Percentiles rank a stretch among this genome's conserved stretches.
Conservation (phyloP, 1,140 invertebrate genomes). For the Charaxes varanes region DNA sequence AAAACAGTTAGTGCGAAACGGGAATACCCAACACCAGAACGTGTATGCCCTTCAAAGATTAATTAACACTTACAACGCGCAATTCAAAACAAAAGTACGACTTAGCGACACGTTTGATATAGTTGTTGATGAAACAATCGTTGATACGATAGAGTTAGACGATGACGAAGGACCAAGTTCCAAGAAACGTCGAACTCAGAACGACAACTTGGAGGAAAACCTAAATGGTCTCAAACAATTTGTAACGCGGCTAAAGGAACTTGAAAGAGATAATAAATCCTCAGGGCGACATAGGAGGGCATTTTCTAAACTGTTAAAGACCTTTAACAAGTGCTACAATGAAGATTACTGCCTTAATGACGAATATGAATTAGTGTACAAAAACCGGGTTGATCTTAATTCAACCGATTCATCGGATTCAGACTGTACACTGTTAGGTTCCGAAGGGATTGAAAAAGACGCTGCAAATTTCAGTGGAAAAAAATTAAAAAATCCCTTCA, state of each 20-base stretch:
- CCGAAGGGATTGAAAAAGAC: conserved; percentile 18
- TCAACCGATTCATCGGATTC: conserved; percentile 34
- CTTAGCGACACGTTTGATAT: conserved; percentile 39
- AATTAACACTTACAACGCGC: conserved; percentile 41
- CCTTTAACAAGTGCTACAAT: conserved; percentile 49
- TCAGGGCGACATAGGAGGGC: conserved; percentile 40
- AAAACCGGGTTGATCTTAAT: conserved; percentile 37
- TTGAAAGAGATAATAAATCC: conserved; percentile 32
- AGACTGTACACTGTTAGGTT: conserved; percentile 36
- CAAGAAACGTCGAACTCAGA: conserved; percentile 28
- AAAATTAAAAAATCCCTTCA: conserved; percentile 56
- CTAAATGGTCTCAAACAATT: conserved; percentile 31
- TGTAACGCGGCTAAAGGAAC: conserved; percentile 30
- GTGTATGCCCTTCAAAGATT: conserved; percentile 33
- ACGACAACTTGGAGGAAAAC: conserved; percentile 34
- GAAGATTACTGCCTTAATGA: conserved; percentile 44
- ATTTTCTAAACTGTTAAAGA: conserved; percentile 46
- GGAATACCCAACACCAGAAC: conserved; percentile 19
- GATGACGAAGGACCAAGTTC: conserved; percentile 36
- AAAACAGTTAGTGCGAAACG: conserved; percentile 26
- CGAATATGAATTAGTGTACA: conserved; percentile 39
- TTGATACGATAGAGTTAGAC: conserved; percentile 51
- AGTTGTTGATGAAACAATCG: conserved; percentile 29
- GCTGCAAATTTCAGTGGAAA: conserved; percentile 24
- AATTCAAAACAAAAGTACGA: conserved; percentile 36